Percentiles rank a stretch among this genome's conserved stretches.
phyloP scores from a whole-genome alignment of 2,113 vertebrate species.

The Hemibagrus wyckioides region DNA sequence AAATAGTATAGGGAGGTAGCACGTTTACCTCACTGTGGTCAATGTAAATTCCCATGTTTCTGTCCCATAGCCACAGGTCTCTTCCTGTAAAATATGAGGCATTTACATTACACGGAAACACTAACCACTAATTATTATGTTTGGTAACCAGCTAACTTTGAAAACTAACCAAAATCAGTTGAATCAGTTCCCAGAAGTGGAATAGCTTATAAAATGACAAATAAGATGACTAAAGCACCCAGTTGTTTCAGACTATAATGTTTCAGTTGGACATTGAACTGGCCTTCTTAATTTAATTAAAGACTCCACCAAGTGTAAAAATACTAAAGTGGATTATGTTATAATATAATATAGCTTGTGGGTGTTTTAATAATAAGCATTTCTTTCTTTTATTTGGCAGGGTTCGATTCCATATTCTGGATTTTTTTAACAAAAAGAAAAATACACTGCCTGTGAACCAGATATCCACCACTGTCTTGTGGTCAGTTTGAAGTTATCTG shows the following conservation, averaged over 20 bases:
- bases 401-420: not conserved
- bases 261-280: not conserved
- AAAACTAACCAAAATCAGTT: constrained; percentile 23
- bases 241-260: not conserved
- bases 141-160: not conserved
- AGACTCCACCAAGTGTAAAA: not conserved
- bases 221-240: not conserved
- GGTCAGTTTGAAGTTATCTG: not conserved
- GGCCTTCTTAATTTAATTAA: not conserved
- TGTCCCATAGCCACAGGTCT: constrained; percentile 23
- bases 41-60: constrained; percentile 42
- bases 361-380: not conserved
- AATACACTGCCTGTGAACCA: not conserved
- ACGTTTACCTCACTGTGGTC: constrained; percentile 33
- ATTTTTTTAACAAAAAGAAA: not conserved
- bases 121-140: constrained; percentile 36
- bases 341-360: not conserved
- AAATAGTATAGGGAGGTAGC: constrained; percentile 6
- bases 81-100: constrained; percentile 21
- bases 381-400: not conserved
- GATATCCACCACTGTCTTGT: constrained; percentile 1
- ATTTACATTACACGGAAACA: not conserved
- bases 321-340: not conserved
- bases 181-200: constrained; percentile 31
- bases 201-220: not conserved